Percentiles rank a stretch among this genome's conserved stretches.
These are phyloP conservation scores for Ornithorhynchus anatinus DNA, from an alignment of 2,113 vertebrate species.

Conservation along the genomic window DNA sequence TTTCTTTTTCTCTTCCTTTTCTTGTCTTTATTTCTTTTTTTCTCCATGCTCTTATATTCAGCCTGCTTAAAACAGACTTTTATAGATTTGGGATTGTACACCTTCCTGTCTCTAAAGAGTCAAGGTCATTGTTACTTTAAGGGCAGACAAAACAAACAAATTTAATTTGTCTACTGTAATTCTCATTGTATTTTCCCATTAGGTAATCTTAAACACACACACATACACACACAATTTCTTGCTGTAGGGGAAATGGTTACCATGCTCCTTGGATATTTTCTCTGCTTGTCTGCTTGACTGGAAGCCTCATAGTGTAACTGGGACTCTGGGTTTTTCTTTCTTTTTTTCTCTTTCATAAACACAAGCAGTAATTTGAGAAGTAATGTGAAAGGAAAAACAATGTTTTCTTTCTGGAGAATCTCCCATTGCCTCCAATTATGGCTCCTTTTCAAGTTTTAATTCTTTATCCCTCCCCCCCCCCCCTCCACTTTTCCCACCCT, in stretches of 20 bases:
- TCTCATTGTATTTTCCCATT: no score
- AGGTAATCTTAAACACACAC: no score
- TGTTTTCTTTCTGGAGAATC: neutral
- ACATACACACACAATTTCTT: no score
- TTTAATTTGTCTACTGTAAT: no score
- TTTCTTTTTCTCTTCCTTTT: no score
- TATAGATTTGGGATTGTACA: neutral
- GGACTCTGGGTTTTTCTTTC: no score
- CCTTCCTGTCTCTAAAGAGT: no score
- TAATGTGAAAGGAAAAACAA: neutral
- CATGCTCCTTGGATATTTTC: neutral
- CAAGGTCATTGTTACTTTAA: no score
- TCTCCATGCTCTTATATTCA: neutral
- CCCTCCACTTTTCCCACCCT: neutral
- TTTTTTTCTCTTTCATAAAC: neutral
- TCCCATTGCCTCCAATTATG: neutral
- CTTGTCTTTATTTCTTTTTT: accelerated
- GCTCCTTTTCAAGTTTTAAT: neutral
- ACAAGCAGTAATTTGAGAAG: neutral
- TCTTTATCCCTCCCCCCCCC: neutral
- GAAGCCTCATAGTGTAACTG: constrained; percentile 6
- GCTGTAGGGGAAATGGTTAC: neutral
- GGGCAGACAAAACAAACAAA: no score
- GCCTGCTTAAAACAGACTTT: neutral
- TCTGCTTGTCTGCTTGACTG: neutral